Evolutionary conservation across 2,113 vertebrate species (phyloP).

Genomic region (Oxyura jamaicensis): DNA sequence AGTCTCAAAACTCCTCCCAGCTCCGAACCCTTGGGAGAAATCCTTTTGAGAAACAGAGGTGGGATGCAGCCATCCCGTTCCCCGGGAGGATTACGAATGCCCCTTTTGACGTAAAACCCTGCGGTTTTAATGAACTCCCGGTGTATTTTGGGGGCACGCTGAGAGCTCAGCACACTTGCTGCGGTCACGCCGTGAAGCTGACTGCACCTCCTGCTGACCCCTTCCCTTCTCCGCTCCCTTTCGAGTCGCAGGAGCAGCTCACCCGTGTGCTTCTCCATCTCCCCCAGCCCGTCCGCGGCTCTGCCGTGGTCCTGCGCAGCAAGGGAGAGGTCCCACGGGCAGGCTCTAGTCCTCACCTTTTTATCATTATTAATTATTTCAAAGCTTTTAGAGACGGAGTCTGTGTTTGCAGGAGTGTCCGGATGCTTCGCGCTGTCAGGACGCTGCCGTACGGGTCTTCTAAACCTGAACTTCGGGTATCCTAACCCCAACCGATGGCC

Average conservation of each 20-base stretch:
- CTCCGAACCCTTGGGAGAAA: not conserved
- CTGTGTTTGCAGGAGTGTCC: not conserved
- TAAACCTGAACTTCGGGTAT: not conserved
- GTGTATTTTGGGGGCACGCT: not conserved
- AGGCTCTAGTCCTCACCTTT: not conserved
- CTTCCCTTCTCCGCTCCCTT: not conserved
- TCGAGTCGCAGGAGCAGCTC: not conserved
- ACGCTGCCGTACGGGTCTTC: not conserved
- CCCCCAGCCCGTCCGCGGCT: not conserved
- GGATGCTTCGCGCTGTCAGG: not conserved
- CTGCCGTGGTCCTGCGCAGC: accelerated
- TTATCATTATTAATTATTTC: not conserved
- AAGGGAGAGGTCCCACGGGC: not conserved
- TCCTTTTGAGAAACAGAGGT: not conserved
- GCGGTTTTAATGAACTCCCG: not conserved
- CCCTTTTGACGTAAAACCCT: not conserved
- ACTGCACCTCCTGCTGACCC: not conserved
- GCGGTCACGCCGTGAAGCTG: accelerated
- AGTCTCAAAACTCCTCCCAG: too few relatives aligned
- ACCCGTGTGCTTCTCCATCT: not conserved
- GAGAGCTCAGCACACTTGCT: not conserved
- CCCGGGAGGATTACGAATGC: not conserved
- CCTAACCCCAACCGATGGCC: not conserved
- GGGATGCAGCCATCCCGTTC: not conserved
- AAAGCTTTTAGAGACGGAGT: not conserved